A percentile compares a stretch with the other conserved stretches of the same genome.
phyloP scores from a whole-genome alignment of 2,888 invertebrate species.

The Dryomyza anilis region DNA sequence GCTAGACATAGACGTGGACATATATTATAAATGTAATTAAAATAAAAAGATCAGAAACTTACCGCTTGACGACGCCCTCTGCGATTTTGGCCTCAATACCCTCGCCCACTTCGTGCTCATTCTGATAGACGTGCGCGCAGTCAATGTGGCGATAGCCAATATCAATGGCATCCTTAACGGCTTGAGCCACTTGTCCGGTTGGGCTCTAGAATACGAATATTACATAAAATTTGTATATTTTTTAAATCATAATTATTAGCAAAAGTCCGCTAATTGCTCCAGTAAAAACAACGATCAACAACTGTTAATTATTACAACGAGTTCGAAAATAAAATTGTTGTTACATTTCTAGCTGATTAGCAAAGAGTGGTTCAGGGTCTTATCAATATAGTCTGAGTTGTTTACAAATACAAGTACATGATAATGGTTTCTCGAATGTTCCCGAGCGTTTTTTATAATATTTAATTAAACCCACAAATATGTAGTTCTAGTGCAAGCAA shows the following conservation, averaged over 20 bases:
- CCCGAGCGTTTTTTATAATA: too few relatives aligned
- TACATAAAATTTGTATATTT: background rate
- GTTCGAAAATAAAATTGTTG: too few relatives aligned
- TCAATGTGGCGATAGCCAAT: conserved; percentile 82
- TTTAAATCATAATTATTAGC: background rate
- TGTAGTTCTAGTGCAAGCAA: too few relatives aligned
- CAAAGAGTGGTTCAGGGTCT: too few relatives aligned
- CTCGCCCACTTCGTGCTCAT: conserved; percentile 76
- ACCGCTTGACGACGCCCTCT: conserved; percentile 72
- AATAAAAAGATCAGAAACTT: background rate
- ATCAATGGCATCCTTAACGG: conserved; percentile 76
- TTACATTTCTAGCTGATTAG: too few relatives aligned
- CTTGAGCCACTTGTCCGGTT: conserved; percentile 71
- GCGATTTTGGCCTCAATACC: conserved; percentile 69
- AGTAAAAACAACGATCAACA: too few relatives aligned
- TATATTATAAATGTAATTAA: background rate
- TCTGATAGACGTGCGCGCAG: conserved; percentile 73
- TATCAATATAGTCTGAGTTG: too few relatives aligned
- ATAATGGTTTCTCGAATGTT: too few relatives aligned
- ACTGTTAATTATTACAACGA: too few relatives aligned
- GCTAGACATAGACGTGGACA: conserved; percentile 32
- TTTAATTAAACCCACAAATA: too few relatives aligned
- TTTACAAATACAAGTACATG: too few relatives aligned
- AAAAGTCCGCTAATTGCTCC: too few relatives aligned
- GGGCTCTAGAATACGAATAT: conserved; percentile 61